phyloP scores from a whole-genome alignment of 2,113 vertebrate species.

The Pungitius pungitius region DNA sequence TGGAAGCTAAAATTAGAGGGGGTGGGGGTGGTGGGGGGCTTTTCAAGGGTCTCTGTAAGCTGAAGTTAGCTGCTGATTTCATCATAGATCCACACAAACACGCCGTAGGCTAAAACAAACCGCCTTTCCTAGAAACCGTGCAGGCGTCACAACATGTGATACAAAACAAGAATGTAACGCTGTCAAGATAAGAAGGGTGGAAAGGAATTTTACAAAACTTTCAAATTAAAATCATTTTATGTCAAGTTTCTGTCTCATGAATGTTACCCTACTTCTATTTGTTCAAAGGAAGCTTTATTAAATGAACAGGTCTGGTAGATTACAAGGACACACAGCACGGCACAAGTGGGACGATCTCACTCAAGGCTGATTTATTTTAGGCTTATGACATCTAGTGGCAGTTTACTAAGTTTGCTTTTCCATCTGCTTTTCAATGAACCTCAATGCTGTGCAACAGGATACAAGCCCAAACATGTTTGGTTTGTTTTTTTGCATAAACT shows the following conservation, averaged over 20 bases:
- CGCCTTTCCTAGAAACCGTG: conserved; percentile 38
- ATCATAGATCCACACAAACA: conserved; percentile 15
- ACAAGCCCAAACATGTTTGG: conserved; percentile 18
- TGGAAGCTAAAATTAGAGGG: conserved; percentile 62
- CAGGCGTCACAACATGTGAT: conserved; percentile 11
- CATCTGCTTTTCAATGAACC: conserved; percentile 12
- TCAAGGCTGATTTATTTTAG: conserved; percentile 2
- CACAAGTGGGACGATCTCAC: not conserved
- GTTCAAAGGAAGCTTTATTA: not conserved
- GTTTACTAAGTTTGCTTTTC: conserved; percentile 17
- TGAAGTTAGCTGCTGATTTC: conserved; percentile 11
- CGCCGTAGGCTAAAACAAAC: conserved; percentile 1
- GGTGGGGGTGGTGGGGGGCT: not conserved
- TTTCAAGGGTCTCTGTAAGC: conserved; percentile 31
- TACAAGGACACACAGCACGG: not conserved
- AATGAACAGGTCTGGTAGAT: conserved; percentile 5
- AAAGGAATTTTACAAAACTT: too few species aligned
- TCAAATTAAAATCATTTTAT: too few species aligned
- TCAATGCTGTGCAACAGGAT: conserved; percentile 13
- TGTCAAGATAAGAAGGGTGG: too few species aligned
- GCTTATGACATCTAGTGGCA: conserved; percentile 71
- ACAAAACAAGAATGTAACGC: too few species aligned
- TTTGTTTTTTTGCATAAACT: too few species aligned
- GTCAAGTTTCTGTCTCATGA: too few species aligned
- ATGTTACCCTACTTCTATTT: not conserved